Percentiles rank a stretch among this genome's conserved stretches.
Conservation (phyloP, 92 coral and sea anemone species). For the Zoanthus solanderi region DNA sequence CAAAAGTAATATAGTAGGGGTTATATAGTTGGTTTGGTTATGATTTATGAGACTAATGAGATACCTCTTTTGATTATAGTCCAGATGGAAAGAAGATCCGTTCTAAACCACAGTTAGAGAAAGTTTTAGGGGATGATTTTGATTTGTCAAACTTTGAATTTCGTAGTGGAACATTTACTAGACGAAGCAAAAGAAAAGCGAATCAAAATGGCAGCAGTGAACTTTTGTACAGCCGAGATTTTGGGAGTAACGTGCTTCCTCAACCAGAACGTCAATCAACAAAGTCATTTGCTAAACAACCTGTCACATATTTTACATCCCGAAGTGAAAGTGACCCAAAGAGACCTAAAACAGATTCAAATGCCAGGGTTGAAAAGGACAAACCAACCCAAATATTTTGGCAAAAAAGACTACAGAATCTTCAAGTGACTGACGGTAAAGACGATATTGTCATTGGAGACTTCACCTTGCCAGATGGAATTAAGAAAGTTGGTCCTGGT, state of each 20-base stretch:
- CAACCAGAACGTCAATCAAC: conserved; percentile 93
- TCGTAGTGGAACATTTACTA: conserved; percentile 87
- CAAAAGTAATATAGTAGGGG: neutral
- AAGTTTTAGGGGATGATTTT: conserved; percentile 83
- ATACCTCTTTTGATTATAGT: conserved; percentile 60
- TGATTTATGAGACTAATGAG: neutral
- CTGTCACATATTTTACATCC: conserved; percentile 88
- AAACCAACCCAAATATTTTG: conserved; percentile 95
- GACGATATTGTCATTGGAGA: conserved; percentile 78
- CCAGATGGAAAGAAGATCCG: conserved; percentile 99
- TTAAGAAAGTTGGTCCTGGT: conserved; percentile 92
- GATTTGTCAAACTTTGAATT: conserved; percentile 97
- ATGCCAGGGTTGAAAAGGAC: conserved; percentile 73
- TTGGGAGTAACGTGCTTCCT: conserved; percentile 71
- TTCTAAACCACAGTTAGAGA: conserved; percentile 96
- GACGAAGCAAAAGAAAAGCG: conserved; percentile 83
- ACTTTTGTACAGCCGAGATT: conserved; percentile 78
- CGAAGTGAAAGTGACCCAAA: conserved; percentile 55
- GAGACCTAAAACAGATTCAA: conserved; percentile 73
- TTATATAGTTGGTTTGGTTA: no score
- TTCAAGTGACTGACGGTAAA: conserved; percentile 73
- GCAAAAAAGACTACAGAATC: conserved; percentile 93
- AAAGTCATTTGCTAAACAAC: conserved; percentile 88
- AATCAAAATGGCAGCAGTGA: conserved; percentile 71
- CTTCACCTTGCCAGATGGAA: conserved; percentile 82